phyloP scores from a whole-genome alignment of 2,888 invertebrate species.

The Choristoneura rosaceana region DNA sequence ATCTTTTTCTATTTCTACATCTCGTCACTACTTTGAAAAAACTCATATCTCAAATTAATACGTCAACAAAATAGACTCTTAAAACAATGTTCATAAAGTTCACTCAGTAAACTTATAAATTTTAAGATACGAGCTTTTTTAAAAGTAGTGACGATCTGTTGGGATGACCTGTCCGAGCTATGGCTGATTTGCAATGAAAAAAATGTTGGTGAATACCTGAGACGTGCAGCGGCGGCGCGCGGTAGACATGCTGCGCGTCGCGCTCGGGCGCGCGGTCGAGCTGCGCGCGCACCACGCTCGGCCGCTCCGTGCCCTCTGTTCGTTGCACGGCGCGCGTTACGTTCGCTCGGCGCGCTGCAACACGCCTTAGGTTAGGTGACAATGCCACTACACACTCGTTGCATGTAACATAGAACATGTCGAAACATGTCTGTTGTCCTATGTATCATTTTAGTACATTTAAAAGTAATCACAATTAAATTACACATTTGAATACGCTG shows the following conservation, averaged over 20 bases:
- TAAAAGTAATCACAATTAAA: background rate
- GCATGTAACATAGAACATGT: background rate
- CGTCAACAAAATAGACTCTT: no score
- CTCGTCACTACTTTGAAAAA: no score
- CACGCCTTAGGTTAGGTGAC: slow-evolving; percentile 54
- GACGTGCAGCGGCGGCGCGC: slow-evolving; percentile 75
- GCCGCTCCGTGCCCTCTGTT: slow-evolving; percentile 72
- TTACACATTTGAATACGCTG: background rate
- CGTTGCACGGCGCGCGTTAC: slow-evolving; percentile 62
- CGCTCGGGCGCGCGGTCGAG: slow-evolving; percentile 80
- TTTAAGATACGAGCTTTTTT: no score
- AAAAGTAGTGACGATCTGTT: no score
- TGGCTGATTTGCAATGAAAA: no score
- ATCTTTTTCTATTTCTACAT: no score
- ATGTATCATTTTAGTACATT: no score
- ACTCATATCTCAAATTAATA: no score
- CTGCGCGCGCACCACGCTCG: slow-evolving; percentile 81
- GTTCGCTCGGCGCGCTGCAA: slow-evolving; percentile 64
- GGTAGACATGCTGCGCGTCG: slow-evolving; percentile 74
- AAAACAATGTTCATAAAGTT: no score
- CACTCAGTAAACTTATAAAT: no score
- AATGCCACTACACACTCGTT: slow-evolving; percentile 1
- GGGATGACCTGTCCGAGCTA: no score
- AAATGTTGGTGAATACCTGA: slow-evolving; percentile 64
- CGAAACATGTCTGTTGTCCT: no score